These are phyloP conservation scores for Phymastichus coffea DNA, from an alignment of 1,140 invertebrate genomes.

Conservation along the genomic window DNA sequence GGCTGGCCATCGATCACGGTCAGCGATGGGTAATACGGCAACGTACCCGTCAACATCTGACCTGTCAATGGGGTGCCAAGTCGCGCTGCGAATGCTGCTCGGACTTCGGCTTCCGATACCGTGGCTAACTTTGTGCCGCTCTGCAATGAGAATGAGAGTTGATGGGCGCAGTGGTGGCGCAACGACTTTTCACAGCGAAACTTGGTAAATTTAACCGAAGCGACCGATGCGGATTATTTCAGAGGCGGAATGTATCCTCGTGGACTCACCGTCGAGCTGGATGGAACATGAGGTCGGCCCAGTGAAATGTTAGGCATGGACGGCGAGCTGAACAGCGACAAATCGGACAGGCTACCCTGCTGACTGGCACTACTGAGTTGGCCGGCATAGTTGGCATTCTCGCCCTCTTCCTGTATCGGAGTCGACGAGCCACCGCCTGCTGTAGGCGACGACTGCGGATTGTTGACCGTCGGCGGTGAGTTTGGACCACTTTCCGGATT, in stretches of 20 bases:
- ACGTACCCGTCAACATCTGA: constrained; percentile 70
- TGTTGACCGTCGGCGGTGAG: constrained; percentile 70
- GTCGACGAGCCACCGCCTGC: constrained; percentile 62
- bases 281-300: constrained; percentile 73
- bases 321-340: constrained; percentile 86
- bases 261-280: constrained; percentile 47
- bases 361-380: constrained; percentile 57
- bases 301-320: constrained; percentile 96
- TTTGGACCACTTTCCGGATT: constrained; percentile 82
- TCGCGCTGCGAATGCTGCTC: constrained; percentile 71
- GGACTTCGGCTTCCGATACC: constrained; percentile 77
- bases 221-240: not conserved
- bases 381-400: constrained; percentile 57
- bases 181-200: no score
- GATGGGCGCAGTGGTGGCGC: no score
- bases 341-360: constrained; percentile 63
- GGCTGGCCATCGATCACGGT: constrained; percentile 63
- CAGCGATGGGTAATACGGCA: constrained; percentile 75
- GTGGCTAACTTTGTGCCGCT: constrained; percentile 60
- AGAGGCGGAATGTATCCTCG: no score
- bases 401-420: constrained; percentile 71
- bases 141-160: no score
- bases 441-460: constrained; percentile 60
- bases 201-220: not conserved
- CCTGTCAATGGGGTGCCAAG: constrained; percentile 72